These are phyloP conservation scores for Forpus xanthops DNA, from an alignment of 2,797 vertebrate genomes.

Conservation along the genomic window DNA sequence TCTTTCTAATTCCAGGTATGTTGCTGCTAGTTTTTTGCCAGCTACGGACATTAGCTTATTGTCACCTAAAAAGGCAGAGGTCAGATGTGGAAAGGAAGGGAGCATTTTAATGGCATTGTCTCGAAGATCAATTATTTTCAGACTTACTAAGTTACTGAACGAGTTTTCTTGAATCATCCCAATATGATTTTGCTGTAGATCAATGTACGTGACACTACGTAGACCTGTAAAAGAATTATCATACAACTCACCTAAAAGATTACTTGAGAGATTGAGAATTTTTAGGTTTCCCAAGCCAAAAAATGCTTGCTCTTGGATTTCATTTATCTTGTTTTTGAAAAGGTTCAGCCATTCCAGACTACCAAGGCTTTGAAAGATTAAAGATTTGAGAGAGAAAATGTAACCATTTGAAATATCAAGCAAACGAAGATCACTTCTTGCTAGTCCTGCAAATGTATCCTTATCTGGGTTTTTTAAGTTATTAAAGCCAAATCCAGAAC, in stretches of 20 bases:
- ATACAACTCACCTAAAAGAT: constrained; percentile 84
- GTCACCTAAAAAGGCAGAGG: constrained; percentile 63
- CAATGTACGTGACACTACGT: constrained; percentile 66
- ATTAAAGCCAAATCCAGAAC: constrained; percentile 77
- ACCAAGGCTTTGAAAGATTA: constrained; percentile 76
- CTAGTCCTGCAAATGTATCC: constrained; percentile 79
- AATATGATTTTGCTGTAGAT: constrained; percentile 87
- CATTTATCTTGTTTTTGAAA: constrained; percentile 81
- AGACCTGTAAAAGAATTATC: constrained; percentile 77
- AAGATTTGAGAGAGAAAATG: constrained; percentile 79
- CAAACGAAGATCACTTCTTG: constrained; percentile 62
- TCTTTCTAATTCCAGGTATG: constrained; percentile 70
- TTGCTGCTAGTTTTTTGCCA: not conserved
- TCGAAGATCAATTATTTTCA: constrained; percentile 76
- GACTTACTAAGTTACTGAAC: constrained; percentile 74
- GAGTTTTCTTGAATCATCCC: constrained; percentile 69
- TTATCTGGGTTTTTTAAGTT: constrained; percentile 81
- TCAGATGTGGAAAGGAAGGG: constrained; percentile 69
- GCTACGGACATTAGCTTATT: constrained; percentile 78
- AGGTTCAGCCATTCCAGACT: constrained; percentile 74
- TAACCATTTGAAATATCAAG: constrained; percentile 79
- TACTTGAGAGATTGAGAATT: constrained; percentile 81
- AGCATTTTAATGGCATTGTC: constrained; percentile 83
- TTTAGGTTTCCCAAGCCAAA: constrained; percentile 75
- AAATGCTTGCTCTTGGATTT: constrained; percentile 79